A percentile compares a stretch with the other conserved stretches of the same genome.
These are phyloP conservation scores for Halichoerus grypus DNA, from an alignment of 2,113 vertebrate genomes.

Conservation along the genomic window DNA sequence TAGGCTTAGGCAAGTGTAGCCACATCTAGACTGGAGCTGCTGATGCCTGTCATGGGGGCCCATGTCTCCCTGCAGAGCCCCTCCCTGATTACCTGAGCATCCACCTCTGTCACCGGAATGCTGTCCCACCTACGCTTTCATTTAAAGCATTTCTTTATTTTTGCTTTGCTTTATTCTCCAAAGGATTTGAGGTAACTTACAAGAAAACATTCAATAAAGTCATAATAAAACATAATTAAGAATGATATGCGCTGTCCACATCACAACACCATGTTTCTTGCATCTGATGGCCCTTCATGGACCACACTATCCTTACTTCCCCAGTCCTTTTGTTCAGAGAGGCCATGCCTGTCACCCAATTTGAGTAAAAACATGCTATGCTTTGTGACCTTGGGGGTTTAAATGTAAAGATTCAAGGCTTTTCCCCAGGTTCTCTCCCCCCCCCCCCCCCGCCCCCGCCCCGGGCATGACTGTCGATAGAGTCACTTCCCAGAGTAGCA, in stretches of 20 bases:
- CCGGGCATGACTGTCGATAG: background rate
- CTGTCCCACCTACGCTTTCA: background rate
- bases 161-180: constrained; percentile 48
- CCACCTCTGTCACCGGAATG: background rate
- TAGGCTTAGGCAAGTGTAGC: background rate
- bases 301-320: background rate
- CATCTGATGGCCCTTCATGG: background rate
- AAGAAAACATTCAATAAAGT: constrained; percentile 58
- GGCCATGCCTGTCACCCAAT: background rate
- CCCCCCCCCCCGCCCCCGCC: background rate
- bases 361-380: background rate
- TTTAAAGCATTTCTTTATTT: constrained; percentile 27
- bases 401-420: background rate
- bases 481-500: background rate
- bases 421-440: background rate
- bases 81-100: background rate
- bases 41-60: accelerated
- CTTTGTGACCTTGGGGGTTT: background rate
- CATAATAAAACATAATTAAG: constrained; percentile 59
- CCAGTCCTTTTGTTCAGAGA: background rate
- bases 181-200: constrained; percentile 48
- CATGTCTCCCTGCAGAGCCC: background rate
- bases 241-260: background rate
- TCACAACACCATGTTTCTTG: accelerated
- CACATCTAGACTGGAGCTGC: background rate